A percentile compares a stretch with the other conserved stretches of the same genome.
phyloP scores from a whole-genome alignment of 2,113 vertebrate species.

The Tympanuchus pallidicinctus region DNA sequence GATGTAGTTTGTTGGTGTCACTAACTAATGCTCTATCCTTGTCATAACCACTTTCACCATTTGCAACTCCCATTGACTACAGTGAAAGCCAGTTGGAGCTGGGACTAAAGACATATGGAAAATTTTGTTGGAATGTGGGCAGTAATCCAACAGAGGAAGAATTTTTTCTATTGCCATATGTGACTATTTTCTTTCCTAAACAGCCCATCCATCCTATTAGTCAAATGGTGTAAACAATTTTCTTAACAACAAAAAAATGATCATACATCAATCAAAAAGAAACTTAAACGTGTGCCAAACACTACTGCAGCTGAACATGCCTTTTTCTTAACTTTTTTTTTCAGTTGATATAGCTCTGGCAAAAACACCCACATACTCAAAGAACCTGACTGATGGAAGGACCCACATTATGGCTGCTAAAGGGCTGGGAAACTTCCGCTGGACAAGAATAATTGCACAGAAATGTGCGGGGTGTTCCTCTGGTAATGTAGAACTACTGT shows the following conservation, averaged over 20 bases:
- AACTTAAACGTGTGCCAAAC: not conserved
- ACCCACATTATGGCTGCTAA: not conserved
- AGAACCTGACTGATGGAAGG: not conserved
- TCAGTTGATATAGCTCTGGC: not conserved
- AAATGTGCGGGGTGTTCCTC: not conserved
- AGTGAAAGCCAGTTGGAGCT: not conserved
- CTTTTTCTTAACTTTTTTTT: constrained; percentile 15
- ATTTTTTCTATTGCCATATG: not conserved
- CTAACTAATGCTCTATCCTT: not conserved
- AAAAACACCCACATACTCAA: not conserved
- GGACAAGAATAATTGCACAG: not conserved
- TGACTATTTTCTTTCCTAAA: constrained; percentile 25
- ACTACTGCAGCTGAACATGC: not conserved
- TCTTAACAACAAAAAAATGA: constrained; percentile 3
- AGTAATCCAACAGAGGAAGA: constrained; percentile 25
- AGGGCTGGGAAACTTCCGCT: not conserved
- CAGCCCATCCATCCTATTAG: constrained; percentile 35
- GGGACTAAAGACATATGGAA: not conserved
- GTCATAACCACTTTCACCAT: not conserved
- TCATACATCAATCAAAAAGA: constrained; percentile 2
- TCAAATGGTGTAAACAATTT: constrained; percentile 33
- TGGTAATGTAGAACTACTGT: not conserved
- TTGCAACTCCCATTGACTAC: not conserved
- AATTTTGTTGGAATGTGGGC: constrained; percentile 1
- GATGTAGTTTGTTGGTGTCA: not conserved